Evolutionary conservation across 2,888 invertebrate species (phyloP), one percentile per base, ranked within the genome.

Genomic region (Spatulosminthurus flaviceps): DNA sequence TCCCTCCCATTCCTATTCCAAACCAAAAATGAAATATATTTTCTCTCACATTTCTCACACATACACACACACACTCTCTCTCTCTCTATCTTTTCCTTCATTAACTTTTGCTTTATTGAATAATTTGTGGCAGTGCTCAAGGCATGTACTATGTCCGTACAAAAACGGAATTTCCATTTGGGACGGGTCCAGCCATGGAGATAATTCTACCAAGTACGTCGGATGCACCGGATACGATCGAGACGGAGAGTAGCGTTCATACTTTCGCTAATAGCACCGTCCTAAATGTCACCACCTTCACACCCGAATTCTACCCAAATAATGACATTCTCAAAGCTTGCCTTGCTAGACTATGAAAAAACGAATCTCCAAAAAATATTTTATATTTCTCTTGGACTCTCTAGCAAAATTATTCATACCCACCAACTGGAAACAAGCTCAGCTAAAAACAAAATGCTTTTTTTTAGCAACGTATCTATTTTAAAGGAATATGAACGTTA

Each of bases 71-170:
- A 72, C 19, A n/a, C 16, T 22, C 24, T 66, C 66, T 22, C 13
- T 24, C 24, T n/a, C 19, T 13, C 61, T 19, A 2, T 24, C 71
- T 71, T 24, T 71, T 21, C 71, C 41, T 70, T 70, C 29, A 70
- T 26, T 34, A 51, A 51, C 51, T 19, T 5, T 19, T n/a, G 42
- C 7, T 21, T 71, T 71, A 43, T 71, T 42, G 34, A 71, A 34
- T 41, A 71, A 43, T 71, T 34, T 66, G 41, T 28, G 21, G n/a
- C 42, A 77, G 77, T 24, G 72, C 72, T 77, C 64, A 70, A 29
- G 79, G 79, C 24, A 79, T 79, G 76, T 79, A 66, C 43, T 51
- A 72, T 43, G 79, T 79, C 19, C 64, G 64, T 16, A 79, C 79
- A 0, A 79, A 77, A 42, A 60, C 71, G 9, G 66, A 70, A 22